Evolutionary conservation across 2,113 vertebrate genomes (phyloP).

Genomic region (Arenaria interpres): DNA sequence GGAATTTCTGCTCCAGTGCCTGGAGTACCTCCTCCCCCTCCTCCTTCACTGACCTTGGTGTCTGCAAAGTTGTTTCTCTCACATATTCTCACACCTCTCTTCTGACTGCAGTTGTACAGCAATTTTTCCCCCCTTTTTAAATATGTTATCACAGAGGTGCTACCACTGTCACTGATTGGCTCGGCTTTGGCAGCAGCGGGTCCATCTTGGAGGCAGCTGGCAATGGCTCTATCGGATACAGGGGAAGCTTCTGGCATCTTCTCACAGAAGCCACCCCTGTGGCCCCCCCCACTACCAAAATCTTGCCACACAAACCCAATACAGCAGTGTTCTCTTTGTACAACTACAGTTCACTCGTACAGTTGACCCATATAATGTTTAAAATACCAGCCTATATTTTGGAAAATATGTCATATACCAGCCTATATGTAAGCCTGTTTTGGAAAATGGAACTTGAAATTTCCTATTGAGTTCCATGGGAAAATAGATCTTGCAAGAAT

Average conservation of each 20-base stretch:
- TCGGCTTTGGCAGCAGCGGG: accelerated
- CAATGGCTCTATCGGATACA: accelerated
- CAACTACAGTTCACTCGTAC: neutral
- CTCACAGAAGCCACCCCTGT: neutral
- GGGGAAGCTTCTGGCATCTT: neutral
- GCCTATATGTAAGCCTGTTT: neutral
- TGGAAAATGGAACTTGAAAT: neutral
- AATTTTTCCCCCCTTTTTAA: neutral
- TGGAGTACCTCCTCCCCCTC: neutral
- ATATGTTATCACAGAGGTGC: accelerated
- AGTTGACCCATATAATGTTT: neutral
- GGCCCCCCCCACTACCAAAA: neutral
- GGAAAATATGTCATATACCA: neutral
- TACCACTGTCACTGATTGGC: too few species aligned
- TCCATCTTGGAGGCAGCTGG: neutral
- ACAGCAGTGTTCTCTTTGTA: neutral
- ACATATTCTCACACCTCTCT: neutral
- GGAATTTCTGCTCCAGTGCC: neutral
- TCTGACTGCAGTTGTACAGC: neutral
- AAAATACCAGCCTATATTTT: neutral
- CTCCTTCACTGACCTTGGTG: neutral
- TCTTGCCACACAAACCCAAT: neutral
- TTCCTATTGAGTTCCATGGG: neutral
- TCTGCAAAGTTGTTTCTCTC: neutral
- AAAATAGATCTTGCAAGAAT: neutral